phyloP scores from a whole-genome alignment of 1,140 invertebrate genomes.

The Episyrphus balteatus region DNA sequence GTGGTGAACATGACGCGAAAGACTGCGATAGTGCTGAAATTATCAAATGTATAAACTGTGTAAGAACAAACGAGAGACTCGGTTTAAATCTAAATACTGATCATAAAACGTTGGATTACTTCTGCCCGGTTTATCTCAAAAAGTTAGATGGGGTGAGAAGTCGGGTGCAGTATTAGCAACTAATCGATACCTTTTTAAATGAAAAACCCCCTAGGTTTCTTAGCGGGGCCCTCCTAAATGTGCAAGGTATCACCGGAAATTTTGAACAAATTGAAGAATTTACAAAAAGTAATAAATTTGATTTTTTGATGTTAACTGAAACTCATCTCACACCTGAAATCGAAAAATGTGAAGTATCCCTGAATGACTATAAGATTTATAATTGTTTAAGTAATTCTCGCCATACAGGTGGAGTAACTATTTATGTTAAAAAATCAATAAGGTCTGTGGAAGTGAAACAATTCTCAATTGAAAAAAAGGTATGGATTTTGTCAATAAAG shows the following conservation, averaged over 20 bases:
- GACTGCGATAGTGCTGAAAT: constrained; percentile 2
- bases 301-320: constrained; percentile 4
- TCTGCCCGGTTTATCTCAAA: background rate
- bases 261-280: constrained; percentile 6
- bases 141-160: background rate
- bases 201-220: background rate
- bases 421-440: constrained; percentile 5
- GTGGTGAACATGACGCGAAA: constrained; percentile 3
- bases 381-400: constrained; percentile 1
- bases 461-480: background rate
- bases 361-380: constrained; percentile 3
- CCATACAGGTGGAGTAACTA: constrained; percentile 7
- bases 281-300: constrained; percentile 1
- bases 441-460: background rate
- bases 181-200: background rate
- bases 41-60: constrained; percentile 5
- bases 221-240: constrained; percentile 1
- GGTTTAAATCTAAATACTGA: background rate
- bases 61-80: background rate
- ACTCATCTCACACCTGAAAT: constrained; percentile 5
- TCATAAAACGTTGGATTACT: background rate
- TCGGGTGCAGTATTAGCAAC: background rate
- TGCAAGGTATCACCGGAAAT: constrained; percentile 1
- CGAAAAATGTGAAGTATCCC: constrained; percentile 1
- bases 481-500: background rate